Conservation (phyloP, 2,113 vertebrate genomes). For the Corythornis madagascariensis region DNA sequence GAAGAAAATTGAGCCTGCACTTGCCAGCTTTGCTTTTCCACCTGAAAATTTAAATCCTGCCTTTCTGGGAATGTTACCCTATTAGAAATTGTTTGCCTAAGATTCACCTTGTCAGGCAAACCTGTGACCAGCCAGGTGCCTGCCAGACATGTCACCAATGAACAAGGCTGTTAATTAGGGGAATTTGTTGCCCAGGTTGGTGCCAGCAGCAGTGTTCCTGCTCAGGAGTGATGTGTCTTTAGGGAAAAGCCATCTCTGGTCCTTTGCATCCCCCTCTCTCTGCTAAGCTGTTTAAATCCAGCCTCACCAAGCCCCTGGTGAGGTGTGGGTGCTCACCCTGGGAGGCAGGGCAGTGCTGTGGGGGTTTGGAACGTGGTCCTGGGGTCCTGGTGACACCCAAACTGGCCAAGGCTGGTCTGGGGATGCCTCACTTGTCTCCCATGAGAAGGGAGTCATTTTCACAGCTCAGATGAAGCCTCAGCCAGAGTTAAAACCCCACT, state of each 20-base stretch:
- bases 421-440: background rate
- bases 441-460: background rate
- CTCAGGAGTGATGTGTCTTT: background rate
- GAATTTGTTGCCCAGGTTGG: background rate
- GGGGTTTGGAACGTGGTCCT: background rate
- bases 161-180: rapidly evolving
- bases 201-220: rapidly evolving
- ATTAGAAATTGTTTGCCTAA: background rate
- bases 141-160: background rate
- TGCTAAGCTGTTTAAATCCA: background rate
- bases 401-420: background rate
- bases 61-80: background rate
- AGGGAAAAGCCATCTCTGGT: background rate
- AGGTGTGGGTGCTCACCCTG: rapidly evolving
- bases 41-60: background rate
- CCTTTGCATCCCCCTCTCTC: background rate
- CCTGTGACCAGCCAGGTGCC: rapidly evolving
- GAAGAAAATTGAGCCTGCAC: background rate
- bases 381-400: background rate
- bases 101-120: background rate
- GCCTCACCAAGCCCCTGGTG: background rate
- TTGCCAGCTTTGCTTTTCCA: background rate
- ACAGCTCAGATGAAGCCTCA: background rate
- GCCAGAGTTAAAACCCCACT: background rate
- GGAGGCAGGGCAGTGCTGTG: background rate